phyloP scores from a whole-genome alignment of 2,797 vertebrate species.

The Sternotherus odoratus region DNA sequence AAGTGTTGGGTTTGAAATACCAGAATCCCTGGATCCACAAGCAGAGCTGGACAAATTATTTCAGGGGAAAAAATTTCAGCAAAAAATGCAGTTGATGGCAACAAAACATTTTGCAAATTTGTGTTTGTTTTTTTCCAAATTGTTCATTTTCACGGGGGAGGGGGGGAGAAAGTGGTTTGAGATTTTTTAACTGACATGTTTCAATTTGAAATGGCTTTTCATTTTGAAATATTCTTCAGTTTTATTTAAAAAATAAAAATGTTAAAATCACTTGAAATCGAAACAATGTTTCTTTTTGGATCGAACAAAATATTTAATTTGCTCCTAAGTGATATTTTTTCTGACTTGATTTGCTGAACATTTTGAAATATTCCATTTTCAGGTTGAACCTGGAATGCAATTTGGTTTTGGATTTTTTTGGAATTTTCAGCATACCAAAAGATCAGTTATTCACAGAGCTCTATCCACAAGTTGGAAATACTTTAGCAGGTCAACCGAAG shows the following conservation, averaged over 20 bases:
- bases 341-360: background rate
- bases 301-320: background rate
- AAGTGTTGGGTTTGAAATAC: background rate
- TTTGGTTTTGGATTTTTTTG: background rate
- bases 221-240: background rate
- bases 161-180: background rate
- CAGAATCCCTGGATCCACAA: background rate
- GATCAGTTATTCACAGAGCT: background rate
- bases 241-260: background rate
- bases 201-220: background rate
- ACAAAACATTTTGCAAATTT: background rate
- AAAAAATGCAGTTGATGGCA: background rate
- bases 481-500: background rate
- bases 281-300: background rate
- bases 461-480: background rate
- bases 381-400: background rate
- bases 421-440: background rate
- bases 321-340: background rate
- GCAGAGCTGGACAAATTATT: background rate
- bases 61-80: background rate
- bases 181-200: background rate
- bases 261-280: background rate
- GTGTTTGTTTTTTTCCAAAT: background rate
- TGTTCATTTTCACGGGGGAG: background rate
- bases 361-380: background rate